phyloP scores from a whole-genome alignment of 1,140 invertebrate genomes.

The Drosophila varians region DNA sequence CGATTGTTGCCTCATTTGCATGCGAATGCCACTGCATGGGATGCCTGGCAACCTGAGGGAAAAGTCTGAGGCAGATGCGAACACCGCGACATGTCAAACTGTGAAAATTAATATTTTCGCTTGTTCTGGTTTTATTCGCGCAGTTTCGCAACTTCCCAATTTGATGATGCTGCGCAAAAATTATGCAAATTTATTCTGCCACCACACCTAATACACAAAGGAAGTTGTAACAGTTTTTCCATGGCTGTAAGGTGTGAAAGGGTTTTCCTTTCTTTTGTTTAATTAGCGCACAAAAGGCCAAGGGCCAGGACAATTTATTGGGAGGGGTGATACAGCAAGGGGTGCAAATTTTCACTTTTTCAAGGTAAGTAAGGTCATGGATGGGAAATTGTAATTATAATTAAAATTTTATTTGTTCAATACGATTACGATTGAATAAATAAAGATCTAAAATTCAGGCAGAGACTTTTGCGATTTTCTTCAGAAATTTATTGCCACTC shows the following conservation, averaged over 20 bases:
- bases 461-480: too few species aligned
- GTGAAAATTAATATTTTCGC: slow-evolving; percentile 80
- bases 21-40: slow-evolving; percentile 53
- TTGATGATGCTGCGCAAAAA: slow-evolving; percentile 57
- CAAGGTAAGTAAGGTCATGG: too few species aligned
- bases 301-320: not conserved
- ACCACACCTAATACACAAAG: slow-evolving; percentile 44
- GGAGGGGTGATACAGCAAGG: slow-evolving; percentile 1
- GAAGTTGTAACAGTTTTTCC: slow-evolving; percentile 73
- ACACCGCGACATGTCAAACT: slow-evolving; percentile 61
- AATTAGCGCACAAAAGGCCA: slow-evolving; percentile 65
- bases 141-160: slow-evolving; percentile 47
- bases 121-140: slow-evolving; percentile 57
- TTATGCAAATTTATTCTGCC: slow-evolving; percentile 74
- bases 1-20: slow-evolving; percentile 77
- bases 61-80: slow-evolving; percentile 34
- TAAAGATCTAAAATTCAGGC: too few species aligned
- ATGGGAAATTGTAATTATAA: too few species aligned
- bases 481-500: too few species aligned
- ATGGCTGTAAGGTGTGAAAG: slow-evolving; percentile 66
- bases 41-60: slow-evolving; percentile 15
- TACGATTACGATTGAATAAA: too few species aligned
- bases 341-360: too few species aligned
- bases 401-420: too few species aligned
- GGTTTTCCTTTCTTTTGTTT: slow-evolving; percentile 72